phyloP scores from a whole-genome alignment of 2,888 invertebrate genomes.

The Protophormia terraenovae region DNA sequence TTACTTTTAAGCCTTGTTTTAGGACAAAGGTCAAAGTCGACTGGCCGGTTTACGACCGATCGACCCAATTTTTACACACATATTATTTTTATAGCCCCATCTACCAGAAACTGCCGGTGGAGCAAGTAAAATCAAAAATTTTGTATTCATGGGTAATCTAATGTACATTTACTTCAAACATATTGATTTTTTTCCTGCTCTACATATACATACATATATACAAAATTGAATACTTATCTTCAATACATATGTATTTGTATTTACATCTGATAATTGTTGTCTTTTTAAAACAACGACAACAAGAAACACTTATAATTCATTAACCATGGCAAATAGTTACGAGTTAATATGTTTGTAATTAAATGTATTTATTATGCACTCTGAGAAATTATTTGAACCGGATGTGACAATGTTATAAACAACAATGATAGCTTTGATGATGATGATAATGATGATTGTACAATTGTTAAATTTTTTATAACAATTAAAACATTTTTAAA shows the following conservation, averaged over 20 bases:
- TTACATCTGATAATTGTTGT: conserved; percentile 22
- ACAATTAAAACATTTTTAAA: conserved; percentile 42
- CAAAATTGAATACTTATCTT: not conserved
- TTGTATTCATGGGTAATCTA: too few species aligned
- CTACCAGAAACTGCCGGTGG: too few species aligned
- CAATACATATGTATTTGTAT: too few species aligned
- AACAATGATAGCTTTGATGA: not conserved
- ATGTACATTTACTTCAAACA: too few species aligned
- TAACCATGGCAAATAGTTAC: conserved; percentile 31
- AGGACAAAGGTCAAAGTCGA: too few species aligned
- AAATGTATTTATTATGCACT: conserved; percentile 31
- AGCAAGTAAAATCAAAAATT: too few species aligned
- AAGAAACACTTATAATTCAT: conserved; percentile 57
- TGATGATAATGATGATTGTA: conserved; percentile 29
- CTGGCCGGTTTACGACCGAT: too few species aligned
- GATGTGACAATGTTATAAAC: not conserved
- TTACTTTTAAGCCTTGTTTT: too few species aligned
- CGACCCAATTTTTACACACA: too few species aligned
- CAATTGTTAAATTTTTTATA: conserved; percentile 39
- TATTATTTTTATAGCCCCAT: too few species aligned
- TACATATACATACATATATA: not conserved
- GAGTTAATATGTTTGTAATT: conserved; percentile 4
- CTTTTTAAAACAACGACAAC: conserved; percentile 17
- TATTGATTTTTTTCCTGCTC: conserved; percentile 9
- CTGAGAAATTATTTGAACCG: conserved; percentile 28